These are phyloP conservation scores for Cercopithecus petaurista DNA, from an alignment of 2,797 vertebrate species.

Conservation along the genomic window DNA sequence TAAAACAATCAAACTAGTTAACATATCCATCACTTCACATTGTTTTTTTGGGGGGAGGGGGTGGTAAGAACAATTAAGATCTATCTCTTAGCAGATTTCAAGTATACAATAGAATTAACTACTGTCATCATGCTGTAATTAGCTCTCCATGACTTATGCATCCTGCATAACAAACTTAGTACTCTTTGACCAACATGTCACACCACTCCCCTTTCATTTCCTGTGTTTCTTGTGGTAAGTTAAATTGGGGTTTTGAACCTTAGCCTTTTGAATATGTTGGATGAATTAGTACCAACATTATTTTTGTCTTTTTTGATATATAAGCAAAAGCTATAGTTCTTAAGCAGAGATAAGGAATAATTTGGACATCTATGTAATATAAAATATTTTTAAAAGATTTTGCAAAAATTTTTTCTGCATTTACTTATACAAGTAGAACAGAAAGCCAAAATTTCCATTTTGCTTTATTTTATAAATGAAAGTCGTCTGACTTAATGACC, in stretches of 20 bases:
- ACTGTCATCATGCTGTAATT: neutral
- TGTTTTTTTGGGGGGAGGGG: neutral
- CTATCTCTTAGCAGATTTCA: neutral
- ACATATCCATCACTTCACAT: neutral
- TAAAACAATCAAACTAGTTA: neutral
- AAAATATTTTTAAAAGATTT: neutral
- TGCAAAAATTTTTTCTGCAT: neutral
- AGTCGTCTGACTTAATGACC: neutral
- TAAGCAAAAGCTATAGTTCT: slow-evolving; percentile 40
- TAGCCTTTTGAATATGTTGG: slow-evolving; percentile 43
- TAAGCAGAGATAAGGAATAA: neutral
- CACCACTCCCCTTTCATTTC: neutral
- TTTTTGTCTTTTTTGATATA: slow-evolving; percentile 6
- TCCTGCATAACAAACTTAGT: neutral
- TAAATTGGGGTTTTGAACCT: neutral
- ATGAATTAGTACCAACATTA: slow-evolving; percentile 29
- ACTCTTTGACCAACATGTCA: neutral
- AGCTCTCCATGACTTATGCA: neutral
- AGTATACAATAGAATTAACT: neutral
- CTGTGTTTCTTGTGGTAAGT: neutral
- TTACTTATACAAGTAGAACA: slow-evolving; percentile 25
- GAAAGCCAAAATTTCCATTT: slow-evolving; percentile 12
- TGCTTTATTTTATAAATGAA: slow-evolving; percentile 40
- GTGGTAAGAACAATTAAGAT: neutral
- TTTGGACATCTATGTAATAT: neutral